phyloP scores from a whole-genome alignment of 1,140 invertebrate genomes.

The Zaprionus inermis region DNA sequence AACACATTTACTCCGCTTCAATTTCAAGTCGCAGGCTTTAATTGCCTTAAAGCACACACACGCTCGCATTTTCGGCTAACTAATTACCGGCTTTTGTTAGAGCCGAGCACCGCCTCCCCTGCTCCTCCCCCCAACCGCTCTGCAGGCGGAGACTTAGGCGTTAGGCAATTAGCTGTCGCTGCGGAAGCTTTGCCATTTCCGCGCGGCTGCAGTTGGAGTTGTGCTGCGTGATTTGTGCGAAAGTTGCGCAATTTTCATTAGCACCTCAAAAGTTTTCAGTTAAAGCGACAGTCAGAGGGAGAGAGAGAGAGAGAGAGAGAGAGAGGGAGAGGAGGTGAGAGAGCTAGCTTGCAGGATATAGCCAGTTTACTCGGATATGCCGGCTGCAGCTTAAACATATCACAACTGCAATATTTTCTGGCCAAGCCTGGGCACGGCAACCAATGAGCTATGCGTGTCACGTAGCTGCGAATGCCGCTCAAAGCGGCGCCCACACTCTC shows the following conservation, averaged over 20 bases:
- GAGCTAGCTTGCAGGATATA: slow-evolving; percentile 37
- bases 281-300: slow-evolving; percentile 14
- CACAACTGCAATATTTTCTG: slow-evolving; percentile 78
- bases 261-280: slow-evolving; percentile 56
- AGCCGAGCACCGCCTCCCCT: background rate
- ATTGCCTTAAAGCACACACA: slow-evolving; percentile 30
- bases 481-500: slow-evolving; percentile 44
- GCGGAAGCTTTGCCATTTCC: slow-evolving; percentile 20
- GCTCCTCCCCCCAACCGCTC: background rate
- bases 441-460: slow-evolving; percentile 79
- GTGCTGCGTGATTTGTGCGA: slow-evolving; percentile 44
- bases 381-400: slow-evolving; percentile 67
- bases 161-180: slow-evolving; percentile 55
- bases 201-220: slow-evolving; percentile 32
- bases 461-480: slow-evolving; percentile 60
- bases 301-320: background rate
- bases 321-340: background rate
- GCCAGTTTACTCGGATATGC: slow-evolving; percentile 15
- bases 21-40: slow-evolving; percentile 29
- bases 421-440: slow-evolving; percentile 47
- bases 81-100: slow-evolving; percentile 58
- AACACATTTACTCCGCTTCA: slow-evolving; percentile 57
- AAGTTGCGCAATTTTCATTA: slow-evolving; percentile 78
- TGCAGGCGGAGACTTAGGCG: background rate
- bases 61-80: slow-evolving; percentile 27